phyloP scores from a whole-genome alignment of 1,140 invertebrate species.

The Cydia splendana region DNA sequence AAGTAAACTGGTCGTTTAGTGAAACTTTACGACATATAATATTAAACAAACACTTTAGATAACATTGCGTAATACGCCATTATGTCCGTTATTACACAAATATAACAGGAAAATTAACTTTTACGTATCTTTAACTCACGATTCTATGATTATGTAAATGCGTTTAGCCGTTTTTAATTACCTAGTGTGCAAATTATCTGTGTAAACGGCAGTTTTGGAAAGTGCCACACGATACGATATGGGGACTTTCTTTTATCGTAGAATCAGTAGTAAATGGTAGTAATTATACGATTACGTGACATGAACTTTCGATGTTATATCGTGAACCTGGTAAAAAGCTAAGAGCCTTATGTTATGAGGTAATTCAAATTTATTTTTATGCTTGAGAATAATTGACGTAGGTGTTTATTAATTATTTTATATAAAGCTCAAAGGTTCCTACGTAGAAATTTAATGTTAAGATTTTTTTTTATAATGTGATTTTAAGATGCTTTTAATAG shows the following conservation, averaged over 20 bases:
- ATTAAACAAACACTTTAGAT: background rate
- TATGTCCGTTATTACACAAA: background rate
- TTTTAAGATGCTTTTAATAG: no score
- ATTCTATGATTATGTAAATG: slow-evolving; percentile 17
- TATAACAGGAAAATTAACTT: background rate
- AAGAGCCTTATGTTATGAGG: background rate
- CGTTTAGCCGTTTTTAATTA: slow-evolving; percentile 9
- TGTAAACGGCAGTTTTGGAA: background rate
- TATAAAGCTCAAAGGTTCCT: no score
- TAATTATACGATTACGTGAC: slow-evolving; percentile 22
- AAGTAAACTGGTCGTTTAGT: background rate
- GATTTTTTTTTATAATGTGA: no score
- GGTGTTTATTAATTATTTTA: no score
- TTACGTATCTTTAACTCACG: background rate
- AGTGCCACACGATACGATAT: background rate
- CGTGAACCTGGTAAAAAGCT: background rate
- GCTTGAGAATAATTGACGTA: no score
- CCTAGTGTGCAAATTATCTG: slow-evolving; percentile 1
- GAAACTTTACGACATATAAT: slow-evolving; percentile 1
- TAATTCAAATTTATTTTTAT: background rate
- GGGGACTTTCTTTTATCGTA: slow-evolving; percentile 24
- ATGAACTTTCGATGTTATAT: slow-evolving; percentile 26
- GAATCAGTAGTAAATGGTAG: slow-evolving; percentile 16
- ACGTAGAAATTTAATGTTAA: no score
- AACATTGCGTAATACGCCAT: slow-evolving; percentile 7